Conservation (phyloP, 2,888 invertebrate genomes). For the Leptopilina drosophilae region DNA sequence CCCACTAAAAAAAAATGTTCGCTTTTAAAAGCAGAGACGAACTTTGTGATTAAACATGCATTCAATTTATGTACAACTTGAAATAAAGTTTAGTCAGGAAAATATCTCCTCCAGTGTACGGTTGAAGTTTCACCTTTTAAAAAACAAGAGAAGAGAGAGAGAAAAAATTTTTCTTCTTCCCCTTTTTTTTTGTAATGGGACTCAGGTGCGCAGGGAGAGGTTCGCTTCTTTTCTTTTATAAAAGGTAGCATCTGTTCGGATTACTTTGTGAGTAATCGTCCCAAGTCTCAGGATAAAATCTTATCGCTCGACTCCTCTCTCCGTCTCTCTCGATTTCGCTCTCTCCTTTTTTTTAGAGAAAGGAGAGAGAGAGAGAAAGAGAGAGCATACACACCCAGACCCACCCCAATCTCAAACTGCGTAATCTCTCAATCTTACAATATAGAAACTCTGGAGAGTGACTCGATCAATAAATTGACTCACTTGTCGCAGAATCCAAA, state of each 20-base stretch:
- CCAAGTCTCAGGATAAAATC: conserved; percentile 37
- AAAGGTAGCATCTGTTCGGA: conserved; percentile 41
- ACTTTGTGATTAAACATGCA: conserved; percentile 20
- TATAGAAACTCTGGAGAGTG: conserved; percentile 27
- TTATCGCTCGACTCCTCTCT: conserved; percentile 33
- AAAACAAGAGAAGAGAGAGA: background rate
- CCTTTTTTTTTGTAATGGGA: conserved; percentile 11
- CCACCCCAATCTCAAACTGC: conserved; percentile 37
- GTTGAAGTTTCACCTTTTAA: conserved; percentile 30
- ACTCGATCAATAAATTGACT: conserved; percentile 55
- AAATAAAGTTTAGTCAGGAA: conserved; percentile 20
- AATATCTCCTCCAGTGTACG: conserved; percentile 1
- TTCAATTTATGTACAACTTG: conserved; percentile 6
- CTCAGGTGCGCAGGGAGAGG: conserved; percentile 18
- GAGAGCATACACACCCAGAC: conserved; percentile 1
- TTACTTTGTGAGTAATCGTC: conserved; percentile 41
- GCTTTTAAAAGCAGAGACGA: background rate
- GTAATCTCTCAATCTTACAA: conserved; percentile 35
- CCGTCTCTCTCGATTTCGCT: background rate
- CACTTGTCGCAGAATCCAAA: conserved; percentile 42
- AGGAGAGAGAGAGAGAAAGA: no score
- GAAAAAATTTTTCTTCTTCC: background rate
- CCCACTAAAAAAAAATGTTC: background rate
- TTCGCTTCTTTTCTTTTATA: conserved; percentile 28
- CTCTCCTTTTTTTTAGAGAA: no score